A percentile compares a stretch with the other conserved stretches of the same genome.
Evolutionary conservation across 1,140 invertebrate species (phyloP).

Genomic region (Rhyzopertha dominica): DNA sequence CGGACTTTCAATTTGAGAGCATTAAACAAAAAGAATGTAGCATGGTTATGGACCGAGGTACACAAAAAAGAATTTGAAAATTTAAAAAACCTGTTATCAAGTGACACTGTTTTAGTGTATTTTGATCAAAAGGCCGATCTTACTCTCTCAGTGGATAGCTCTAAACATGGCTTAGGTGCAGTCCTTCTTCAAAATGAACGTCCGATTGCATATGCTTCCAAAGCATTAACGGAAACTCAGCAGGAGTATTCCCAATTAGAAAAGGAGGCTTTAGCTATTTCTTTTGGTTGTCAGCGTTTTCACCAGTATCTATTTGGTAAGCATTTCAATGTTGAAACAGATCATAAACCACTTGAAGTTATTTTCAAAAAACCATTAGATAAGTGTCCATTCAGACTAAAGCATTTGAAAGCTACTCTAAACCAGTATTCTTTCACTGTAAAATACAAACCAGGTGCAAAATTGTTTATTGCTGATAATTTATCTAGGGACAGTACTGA

Average conservation of each 20-base stretch:
- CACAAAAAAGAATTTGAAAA: too few species aligned
- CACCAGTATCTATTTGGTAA: slow-evolving; percentile 38
- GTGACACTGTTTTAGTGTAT: too few species aligned
- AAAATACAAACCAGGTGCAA: slow-evolving; percentile 26
- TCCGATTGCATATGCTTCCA: slow-evolving; percentile 38
- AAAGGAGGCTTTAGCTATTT: slow-evolving; percentile 40
- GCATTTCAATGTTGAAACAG: slow-evolving; percentile 26
- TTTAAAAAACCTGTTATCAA: too few species aligned
- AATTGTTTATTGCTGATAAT: slow-evolving; percentile 41
- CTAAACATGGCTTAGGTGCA: slow-evolving; percentile 36
- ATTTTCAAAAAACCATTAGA: slow-evolving; percentile 33
- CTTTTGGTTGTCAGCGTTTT: slow-evolving; percentile 33
- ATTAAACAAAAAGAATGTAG: too few species aligned
- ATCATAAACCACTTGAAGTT: slow-evolving; percentile 32
- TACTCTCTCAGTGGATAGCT: slow-evolving; percentile 38
- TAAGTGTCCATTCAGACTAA: slow-evolving; percentile 21
- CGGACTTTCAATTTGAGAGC: too few species aligned
- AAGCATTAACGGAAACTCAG: slow-evolving; percentile 36
- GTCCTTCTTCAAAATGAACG: slow-evolving; percentile 36
- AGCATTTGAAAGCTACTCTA: slow-evolving; percentile 26
- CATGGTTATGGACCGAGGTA: too few species aligned
- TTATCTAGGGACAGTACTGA: slow-evolving; percentile 33
- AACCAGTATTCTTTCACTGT: slow-evolving; percentile 30
- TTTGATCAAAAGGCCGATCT: slow-evolving; percentile 31
- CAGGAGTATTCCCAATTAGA: slow-evolving; percentile 44